Evolutionary conservation across 2,888 invertebrate genomes (phyloP).

Genomic region (Timema cristinae): DNA sequence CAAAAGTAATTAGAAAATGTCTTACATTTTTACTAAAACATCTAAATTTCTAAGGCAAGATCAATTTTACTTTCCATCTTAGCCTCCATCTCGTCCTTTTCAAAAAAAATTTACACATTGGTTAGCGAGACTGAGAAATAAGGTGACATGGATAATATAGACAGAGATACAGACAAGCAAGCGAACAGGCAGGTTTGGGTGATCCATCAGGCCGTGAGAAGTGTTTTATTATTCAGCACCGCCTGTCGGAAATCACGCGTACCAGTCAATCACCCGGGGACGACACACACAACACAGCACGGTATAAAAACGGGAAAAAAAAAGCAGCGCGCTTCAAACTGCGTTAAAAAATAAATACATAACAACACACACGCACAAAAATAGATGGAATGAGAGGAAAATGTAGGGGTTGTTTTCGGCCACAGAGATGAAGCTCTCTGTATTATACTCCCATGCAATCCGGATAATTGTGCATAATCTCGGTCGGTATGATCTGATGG

Average conservation of each 20-base stretch:
- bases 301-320: conserved; percentile 7
- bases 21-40: no score
- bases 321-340: conserved; percentile 19
- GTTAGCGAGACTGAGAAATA: no score
- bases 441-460: conserved; percentile 8
- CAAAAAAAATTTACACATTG: no score
- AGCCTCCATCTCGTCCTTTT: no score
- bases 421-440: conserved; percentile 12
- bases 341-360: conserved; percentile 27
- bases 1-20: no score
- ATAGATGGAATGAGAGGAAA: background rate
- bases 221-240: conserved; percentile 29
- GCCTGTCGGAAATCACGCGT: conserved; percentile 31
- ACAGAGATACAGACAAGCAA: conserved; percentile 7
- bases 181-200: conserved; percentile 19
- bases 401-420: conserved; percentile 9
- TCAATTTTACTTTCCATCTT: no score
- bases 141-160: no score
- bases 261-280: conserved; percentile 30
- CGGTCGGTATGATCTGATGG: background rate
- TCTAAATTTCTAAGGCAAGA: no score
- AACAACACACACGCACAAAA: conserved; percentile 18
- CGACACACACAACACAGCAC: conserved; percentile 15
- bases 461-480: conserved; percentile 17
- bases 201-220: conserved; percentile 30